These are phyloP conservation scores for Clavelina lepadiformis DNA, from an alignment of 23 tunicate genomes.

Conservation along the genomic window DNA sequence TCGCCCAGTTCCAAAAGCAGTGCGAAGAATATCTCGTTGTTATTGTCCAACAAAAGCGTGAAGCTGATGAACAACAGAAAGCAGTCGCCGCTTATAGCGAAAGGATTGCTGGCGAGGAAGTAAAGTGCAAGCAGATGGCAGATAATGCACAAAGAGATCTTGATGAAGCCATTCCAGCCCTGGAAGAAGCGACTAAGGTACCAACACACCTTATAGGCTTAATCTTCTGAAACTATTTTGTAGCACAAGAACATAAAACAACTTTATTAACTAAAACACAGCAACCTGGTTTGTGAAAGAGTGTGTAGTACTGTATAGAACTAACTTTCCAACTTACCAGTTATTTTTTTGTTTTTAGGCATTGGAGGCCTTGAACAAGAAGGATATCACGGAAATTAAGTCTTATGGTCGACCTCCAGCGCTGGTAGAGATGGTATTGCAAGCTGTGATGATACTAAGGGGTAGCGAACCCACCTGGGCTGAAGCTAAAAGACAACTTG, in stretches of 20 bases:
- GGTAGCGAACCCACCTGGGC: constrained; percentile 98
- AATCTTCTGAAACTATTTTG: not conserved
- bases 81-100: constrained; percentile 94
- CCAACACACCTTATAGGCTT: not conserved
- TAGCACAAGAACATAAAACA: too few relatives aligned
- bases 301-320: not conserved
- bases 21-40: constrained; percentile 95
- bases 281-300: not conserved
- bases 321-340: too few relatives aligned
- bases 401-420: constrained; percentile 97
- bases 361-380: constrained; percentile 91
- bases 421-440: constrained; percentile 94
- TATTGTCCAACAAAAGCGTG: constrained; percentile 92
- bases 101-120: constrained; percentile 76
- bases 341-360: too few relatives aligned
- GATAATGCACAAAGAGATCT: constrained; percentile 95
- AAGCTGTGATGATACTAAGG: constrained; percentile 97
- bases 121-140: constrained; percentile 91
- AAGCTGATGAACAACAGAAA: constrained; percentile 97
- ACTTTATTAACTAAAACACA: not conserved
- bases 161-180: constrained; percentile 96
- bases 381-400: constrained; percentile 96
- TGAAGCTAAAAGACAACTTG: constrained; percentile 95
- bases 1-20: constrained; percentile 90
- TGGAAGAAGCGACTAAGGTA: constrained; percentile 94